phyloP scores from a whole-genome alignment of 1,140 invertebrate genomes.

The Arion vulgaris region DNA sequence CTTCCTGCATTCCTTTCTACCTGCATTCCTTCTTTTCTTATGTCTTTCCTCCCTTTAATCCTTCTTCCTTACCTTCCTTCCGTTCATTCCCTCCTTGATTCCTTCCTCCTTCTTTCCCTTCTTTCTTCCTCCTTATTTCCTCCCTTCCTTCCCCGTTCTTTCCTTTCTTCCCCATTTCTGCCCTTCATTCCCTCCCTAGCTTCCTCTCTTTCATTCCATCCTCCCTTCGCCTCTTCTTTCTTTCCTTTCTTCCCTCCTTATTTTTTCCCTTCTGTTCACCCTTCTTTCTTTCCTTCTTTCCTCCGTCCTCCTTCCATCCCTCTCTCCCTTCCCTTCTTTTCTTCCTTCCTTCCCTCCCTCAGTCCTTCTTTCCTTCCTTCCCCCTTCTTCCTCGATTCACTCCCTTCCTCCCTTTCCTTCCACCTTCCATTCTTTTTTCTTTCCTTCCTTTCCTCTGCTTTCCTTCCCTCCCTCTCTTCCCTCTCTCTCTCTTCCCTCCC shows the following conservation, averaged over 20 bases:
- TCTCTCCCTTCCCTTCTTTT: constrained; percentile 1
- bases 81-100: not conserved
- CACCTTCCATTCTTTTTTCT: not conserved
- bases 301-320: too few species aligned
- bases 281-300: too few species aligned
- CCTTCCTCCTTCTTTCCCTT: too few species aligned
- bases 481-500: too few species aligned
- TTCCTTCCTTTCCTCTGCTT: not conserved
- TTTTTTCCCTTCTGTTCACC: not conserved
- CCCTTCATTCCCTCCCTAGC: not conserved
- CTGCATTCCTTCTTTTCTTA: not conserved
- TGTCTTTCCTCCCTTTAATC: not conserved
- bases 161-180: not conserved
- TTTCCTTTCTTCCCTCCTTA: not conserved
- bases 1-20: not conserved
- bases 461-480: not conserved
- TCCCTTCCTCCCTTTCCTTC: not conserved
- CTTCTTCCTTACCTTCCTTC: not conserved
- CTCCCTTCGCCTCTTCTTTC: not conserved
- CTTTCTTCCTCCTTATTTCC: not conserved
- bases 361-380: not conserved
- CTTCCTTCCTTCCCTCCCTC: not conserved
- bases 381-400: not conserved
- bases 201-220: not conserved
- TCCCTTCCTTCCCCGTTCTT: too few species aligned